phyloP scores from a whole-genome alignment of 2,113 vertebrate species.

The Ictidomys tridecemlineatus region DNA sequence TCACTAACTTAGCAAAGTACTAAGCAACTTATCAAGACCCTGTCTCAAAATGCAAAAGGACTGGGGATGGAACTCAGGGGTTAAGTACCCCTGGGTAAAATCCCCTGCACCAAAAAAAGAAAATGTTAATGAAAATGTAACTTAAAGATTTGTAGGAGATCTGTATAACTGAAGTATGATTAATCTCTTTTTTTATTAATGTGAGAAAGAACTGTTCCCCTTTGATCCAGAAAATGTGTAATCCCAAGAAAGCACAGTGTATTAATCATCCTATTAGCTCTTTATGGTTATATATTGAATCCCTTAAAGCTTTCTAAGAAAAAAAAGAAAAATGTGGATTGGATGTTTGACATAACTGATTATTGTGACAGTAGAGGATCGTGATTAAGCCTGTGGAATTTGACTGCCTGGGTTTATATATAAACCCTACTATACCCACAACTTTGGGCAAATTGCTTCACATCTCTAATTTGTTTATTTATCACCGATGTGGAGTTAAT shows the following conservation, averaged over 20 bases:
- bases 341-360: background rate
- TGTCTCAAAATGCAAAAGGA: no score
- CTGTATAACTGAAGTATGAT: background rate
- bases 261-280: conserved; percentile 4
- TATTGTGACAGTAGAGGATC: background rate
- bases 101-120: no score
- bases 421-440: background rate
- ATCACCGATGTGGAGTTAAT: background rate
- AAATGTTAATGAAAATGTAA: conserved; percentile 20
- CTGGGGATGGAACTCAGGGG: no score
- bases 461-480: background rate
- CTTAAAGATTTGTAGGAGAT: background rate
- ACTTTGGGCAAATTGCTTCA: background rate
- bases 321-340: background rate
- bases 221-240: background rate
- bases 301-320: background rate
- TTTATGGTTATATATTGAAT: conserved; percentile 22
- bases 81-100: no score
- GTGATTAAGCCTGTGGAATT: conserved; percentile 4
- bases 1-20: no score
- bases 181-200: conserved; percentile 59
- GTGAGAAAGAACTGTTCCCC: background rate
- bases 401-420: background rate
- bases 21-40: no score
- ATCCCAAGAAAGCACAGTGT: background rate